These are phyloP conservation scores for Brachypodius melanocephalos DNA, from an alignment of 2,113 vertebrate species.

Conservation along the genomic window DNA sequence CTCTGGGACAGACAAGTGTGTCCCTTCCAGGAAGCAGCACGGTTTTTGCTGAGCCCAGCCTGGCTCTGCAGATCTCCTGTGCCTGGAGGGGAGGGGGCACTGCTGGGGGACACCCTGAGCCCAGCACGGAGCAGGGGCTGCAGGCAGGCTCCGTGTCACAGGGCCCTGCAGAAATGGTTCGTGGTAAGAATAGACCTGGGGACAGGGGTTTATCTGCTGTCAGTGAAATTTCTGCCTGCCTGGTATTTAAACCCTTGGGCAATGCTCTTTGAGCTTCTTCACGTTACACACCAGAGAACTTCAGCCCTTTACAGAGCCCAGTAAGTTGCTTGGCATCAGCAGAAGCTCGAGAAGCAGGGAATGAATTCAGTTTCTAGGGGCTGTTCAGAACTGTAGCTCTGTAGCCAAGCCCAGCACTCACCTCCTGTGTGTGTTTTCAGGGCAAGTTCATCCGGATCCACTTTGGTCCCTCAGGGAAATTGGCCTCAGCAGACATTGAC, in stretches of 20 bases:
- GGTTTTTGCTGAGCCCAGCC: background rate
- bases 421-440: constrained; percentile 48
- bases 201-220: background rate
- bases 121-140: background rate
- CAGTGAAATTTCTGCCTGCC: background rate
- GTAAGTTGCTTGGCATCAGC: background rate
- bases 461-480: constrained; percentile 87
- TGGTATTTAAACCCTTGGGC: background rate
- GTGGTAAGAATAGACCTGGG: background rate
- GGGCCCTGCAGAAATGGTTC: background rate
- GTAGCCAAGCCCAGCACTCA: background rate
- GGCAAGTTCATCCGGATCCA: constrained; percentile 96
- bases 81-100: background rate
- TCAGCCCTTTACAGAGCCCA: background rate
- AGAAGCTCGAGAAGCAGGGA: background rate
- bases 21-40: background rate
- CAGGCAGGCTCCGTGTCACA: accelerated
- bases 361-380: background rate
- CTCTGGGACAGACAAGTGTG: background rate
- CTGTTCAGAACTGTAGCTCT: background rate
- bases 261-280: background rate
- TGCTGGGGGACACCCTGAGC: background rate
- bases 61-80: background rate
- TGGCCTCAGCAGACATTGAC: constrained; percentile 91
- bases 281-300: background rate